Percentiles rank a stretch among this genome's conserved stretches.
Evolutionary conservation across 2,113 vertebrate genomes (phyloP).

Genomic region (Zootoca vivipara): DNA sequence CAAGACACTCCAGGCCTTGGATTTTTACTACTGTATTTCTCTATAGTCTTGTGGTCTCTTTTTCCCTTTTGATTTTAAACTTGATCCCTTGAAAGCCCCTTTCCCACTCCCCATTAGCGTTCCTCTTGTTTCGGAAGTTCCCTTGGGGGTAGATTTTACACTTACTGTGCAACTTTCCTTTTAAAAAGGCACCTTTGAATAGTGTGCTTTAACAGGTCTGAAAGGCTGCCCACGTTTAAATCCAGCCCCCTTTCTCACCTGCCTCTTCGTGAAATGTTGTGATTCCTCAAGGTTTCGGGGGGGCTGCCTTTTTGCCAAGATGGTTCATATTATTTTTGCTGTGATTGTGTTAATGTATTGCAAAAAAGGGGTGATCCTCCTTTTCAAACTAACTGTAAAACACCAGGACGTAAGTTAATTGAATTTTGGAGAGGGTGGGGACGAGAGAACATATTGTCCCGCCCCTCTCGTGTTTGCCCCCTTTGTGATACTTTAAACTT

Average conservation of each 20-base stretch:
- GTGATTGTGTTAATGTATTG: background rate
- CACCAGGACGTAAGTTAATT: background rate
- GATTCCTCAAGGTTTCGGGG: background rate
- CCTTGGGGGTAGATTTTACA: background rate
- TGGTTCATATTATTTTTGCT: background rate
- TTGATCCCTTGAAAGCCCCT: background rate
- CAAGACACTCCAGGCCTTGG: background rate
- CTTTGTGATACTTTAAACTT: constrained; percentile 28
- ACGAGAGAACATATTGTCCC: accelerated
- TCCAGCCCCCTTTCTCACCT: background rate
- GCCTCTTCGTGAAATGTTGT: too few relatives aligned
- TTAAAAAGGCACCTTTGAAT: background rate
- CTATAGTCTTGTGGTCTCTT: background rate
- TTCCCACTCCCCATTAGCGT: too few relatives aligned
- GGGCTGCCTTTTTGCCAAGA: background rate
- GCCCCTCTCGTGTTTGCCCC: too few relatives aligned
- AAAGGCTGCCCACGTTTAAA: background rate
- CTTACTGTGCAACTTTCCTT: background rate
- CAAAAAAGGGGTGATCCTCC: too few relatives aligned
- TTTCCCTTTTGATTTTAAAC: background rate
- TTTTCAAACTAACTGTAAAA: background rate
- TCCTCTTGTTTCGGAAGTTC: background rate
- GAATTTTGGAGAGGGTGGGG: background rate
- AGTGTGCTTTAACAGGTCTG: too few relatives aligned
- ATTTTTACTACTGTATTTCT: background rate